Base-by-base conservation (phyloP, 2,888 invertebrate genomes). In the Prionchulus punctatus region DNA sequence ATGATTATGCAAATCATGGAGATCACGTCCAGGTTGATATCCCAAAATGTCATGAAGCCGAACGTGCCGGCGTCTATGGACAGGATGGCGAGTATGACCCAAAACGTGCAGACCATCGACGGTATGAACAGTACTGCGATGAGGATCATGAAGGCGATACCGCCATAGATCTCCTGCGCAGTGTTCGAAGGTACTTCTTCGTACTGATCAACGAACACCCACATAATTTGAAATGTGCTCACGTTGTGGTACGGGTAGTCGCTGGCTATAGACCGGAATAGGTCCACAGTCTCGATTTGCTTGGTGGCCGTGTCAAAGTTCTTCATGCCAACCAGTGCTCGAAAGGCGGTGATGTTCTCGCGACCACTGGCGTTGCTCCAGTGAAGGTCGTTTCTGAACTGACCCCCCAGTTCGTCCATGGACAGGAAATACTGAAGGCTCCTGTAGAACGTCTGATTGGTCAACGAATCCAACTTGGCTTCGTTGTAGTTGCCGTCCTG, bases 31-130 rank as follows among this genome's bases (percentile, higher is more conserved):
- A 92, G 77, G 68, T 88, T 89, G 7, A 92, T 90, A 64, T 83
- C 83, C 92, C 92, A 92, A 28, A 91, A 76, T 0, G 91, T 85
- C 92, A 92, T 92, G 76, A 89, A 92, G 7, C 92, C 92, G 1
- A 89, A 84, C 0, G 92, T 91, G 1, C 92, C 91, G 15, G 84
- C 75, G 73, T 91, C 91, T 62, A 92, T 91, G 12, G 90, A 90
- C 57, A 90, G 82, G 58, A 91, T 90, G 65, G 89, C 88, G 69
- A 91, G 84, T 2, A 90, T 89, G 0, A 92, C 90, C 90, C 91
- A 92, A 3, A 92, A 74, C 0, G 88, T 86, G 72, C 91, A 91
- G 27, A 88, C 75, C 2, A 88, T 79, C 69, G 89, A 88, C 0
- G 92, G 92, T 54, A 92, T 91, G 71, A 92, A 88, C 60, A 91